Conservation (phyloP, 2,797 vertebrate species). For the Valencia hispanica region DNA sequence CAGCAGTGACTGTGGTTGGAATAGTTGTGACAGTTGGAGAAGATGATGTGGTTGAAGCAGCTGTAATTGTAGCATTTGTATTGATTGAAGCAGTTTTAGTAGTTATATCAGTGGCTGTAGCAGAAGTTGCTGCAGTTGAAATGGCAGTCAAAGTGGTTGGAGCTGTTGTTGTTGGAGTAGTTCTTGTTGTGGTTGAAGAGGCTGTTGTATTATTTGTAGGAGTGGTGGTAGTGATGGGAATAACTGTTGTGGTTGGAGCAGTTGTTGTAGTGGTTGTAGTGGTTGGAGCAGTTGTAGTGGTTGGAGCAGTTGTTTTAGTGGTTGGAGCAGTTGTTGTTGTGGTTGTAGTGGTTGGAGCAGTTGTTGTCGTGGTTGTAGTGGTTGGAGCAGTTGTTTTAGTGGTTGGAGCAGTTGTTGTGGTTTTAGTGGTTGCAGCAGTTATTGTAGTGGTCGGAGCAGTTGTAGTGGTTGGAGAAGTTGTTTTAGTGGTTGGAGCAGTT, state of each 20-base stretch:
- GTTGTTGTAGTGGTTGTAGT: neutral
- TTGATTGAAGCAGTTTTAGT: neutral
- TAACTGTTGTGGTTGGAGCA: rapidly evolving
- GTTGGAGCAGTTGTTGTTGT: no score
- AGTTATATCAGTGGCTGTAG: neutral
- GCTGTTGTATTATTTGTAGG: neutral
- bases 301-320: no score
- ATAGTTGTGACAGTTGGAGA: neutral
- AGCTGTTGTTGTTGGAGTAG: neutral
- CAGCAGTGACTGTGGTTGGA: neutral
- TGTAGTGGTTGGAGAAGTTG: neutral
- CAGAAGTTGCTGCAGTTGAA: no score
- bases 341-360: neutral
- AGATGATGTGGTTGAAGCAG: neutral
- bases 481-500: neutral
- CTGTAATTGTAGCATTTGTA: neutral
- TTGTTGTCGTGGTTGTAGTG: no score
- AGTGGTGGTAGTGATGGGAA: rapidly evolving
- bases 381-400: neutral
- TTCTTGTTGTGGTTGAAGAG: neutral
- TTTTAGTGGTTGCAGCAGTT: neutral
- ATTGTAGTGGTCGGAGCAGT: neutral
- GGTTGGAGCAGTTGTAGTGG: no score
- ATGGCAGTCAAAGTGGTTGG: neutral
- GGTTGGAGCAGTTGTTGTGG: neutral